These are phyloP conservation scores for Spisula solida DNA, from an alignment of 2,888 invertebrate genomes.

Conservation along the genomic window DNA sequence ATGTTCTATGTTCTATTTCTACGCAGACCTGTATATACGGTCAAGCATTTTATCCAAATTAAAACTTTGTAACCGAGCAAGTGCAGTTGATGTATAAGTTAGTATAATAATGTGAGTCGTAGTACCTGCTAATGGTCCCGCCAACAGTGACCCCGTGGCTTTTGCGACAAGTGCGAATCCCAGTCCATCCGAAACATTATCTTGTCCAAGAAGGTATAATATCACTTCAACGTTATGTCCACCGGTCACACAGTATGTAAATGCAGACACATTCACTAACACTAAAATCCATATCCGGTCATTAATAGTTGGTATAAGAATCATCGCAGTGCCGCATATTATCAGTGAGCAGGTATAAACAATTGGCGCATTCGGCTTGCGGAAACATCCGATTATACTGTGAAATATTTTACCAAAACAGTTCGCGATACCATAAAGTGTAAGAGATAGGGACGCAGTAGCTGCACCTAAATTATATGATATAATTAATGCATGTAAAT, in stretches of 20 bases:
- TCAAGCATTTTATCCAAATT: no score
- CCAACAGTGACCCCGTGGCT: constrained; percentile 52
- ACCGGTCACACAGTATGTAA: constrained; percentile 60
- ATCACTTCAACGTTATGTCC: constrained; percentile 59
- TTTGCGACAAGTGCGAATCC: constrained; percentile 57
- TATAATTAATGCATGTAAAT: constrained; percentile 58
- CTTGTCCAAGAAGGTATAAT: constrained; percentile 47
- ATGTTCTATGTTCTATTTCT: no score
- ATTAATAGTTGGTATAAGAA: constrained; percentile 40
- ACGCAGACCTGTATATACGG: no score
- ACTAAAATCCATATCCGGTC: constrained; percentile 48
- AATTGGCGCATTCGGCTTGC: constrained; percentile 40
- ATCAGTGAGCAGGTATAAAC: constrained; percentile 52
- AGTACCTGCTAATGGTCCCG: constrained; percentile 64
- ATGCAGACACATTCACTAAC: constrained; percentile 36
- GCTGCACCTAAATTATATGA: constrained; percentile 33
- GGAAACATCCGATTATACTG: constrained; percentile 54
- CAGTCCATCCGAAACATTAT: constrained; percentile 59
- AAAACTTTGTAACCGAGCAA: no score
- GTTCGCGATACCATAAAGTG: constrained; percentile 56
- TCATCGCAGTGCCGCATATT: constrained; percentile 48
- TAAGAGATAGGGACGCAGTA: constrained; percentile 50
- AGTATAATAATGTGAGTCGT: no score
- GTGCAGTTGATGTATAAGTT: no score
- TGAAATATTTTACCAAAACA: constrained; percentile 56